phyloP scores from a whole-genome alignment of 2,888 invertebrate genomes.

The Pterobdella sp. region DNA sequence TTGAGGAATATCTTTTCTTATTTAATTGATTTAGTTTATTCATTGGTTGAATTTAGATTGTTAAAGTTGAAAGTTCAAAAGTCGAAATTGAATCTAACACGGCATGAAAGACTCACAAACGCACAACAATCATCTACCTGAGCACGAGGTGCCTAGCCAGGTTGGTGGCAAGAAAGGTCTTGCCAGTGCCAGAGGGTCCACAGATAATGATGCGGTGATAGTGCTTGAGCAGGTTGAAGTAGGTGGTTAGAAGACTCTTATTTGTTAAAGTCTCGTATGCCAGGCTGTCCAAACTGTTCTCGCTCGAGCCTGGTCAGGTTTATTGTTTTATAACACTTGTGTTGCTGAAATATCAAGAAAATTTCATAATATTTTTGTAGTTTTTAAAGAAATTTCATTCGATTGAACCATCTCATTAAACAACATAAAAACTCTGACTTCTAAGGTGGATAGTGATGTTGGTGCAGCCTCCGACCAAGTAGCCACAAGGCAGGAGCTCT shows the following conservation, averaged over 20 bases:
- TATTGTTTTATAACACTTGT: not conserved
- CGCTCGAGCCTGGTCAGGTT: constrained; percentile 18
- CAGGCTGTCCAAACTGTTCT: constrained; percentile 72
- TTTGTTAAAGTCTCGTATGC: constrained; percentile 93
- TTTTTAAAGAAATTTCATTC: not conserved
- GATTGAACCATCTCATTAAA: not conserved
- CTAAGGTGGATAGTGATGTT: constrained; percentile 55
- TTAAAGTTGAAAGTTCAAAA: too few relatives aligned
- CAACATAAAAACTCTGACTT: constrained; percentile 40
- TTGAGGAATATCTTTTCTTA: too few relatives aligned
- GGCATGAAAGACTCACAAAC: not conserved
- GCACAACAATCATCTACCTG: constrained; percentile 11
- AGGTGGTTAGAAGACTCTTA: constrained; percentile 87
- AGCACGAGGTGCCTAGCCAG: constrained; percentile 81
- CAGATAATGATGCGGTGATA: constrained; percentile 87
- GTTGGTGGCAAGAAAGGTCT: constrained; percentile 87
- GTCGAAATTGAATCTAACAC: not conserved
- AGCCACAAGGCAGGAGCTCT: constrained; percentile 84
- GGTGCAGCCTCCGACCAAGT: constrained; percentile 65
- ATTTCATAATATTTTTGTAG: not conserved
- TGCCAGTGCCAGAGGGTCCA: constrained; percentile 92
- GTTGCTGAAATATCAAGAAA: not conserved
- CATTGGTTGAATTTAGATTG: too few relatives aligned
- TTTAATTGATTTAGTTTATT: too few relatives aligned
- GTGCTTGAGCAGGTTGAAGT: constrained; percentile 77